Conservation (phyloP, 2,113 vertebrate genomes). For the Bos indicus region DNA sequence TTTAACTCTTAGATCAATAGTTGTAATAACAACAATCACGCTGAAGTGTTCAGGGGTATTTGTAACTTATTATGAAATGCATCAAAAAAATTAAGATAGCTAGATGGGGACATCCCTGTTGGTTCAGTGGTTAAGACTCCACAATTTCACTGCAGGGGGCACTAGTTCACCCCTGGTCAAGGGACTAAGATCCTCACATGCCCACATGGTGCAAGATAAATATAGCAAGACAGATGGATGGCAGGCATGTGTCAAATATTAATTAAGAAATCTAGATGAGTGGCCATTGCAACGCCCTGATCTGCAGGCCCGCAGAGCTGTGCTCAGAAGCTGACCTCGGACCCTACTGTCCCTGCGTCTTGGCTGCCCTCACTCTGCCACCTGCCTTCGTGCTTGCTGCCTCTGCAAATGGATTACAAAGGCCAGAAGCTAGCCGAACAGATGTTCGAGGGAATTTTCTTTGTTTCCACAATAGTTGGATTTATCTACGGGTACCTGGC, state of each 20-base stretch:
- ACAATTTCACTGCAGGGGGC: neutral
- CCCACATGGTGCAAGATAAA: neutral
- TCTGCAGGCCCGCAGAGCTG: neutral
- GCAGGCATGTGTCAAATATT: neutral
- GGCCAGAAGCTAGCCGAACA: conserved; percentile 97
- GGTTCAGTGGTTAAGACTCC: neutral
- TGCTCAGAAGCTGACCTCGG: neutral
- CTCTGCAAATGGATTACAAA: conserved; percentile 88
- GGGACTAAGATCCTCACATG: neutral
- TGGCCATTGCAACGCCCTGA: neutral
- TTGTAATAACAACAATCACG: neutral
- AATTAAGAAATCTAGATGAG: neutral
- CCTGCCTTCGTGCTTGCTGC: neutral
- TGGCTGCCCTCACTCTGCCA: neutral
- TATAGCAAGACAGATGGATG: neutral
- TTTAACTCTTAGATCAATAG: neutral
- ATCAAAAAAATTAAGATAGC: neutral
- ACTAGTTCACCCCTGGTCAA: neutral
- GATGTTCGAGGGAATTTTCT: conserved; percentile 96
- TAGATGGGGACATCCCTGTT: neutral
- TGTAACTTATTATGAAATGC: neutral
- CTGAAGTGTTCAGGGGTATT: neutral
- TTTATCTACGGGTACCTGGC: conserved; percentile 92
- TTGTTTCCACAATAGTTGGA: conserved; percentile 92
- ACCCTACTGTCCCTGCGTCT: neutral